Evolutionary conservation across 2,888 invertebrate genomes (phyloP).

Genomic region (Cephus rjabovi): DNA sequence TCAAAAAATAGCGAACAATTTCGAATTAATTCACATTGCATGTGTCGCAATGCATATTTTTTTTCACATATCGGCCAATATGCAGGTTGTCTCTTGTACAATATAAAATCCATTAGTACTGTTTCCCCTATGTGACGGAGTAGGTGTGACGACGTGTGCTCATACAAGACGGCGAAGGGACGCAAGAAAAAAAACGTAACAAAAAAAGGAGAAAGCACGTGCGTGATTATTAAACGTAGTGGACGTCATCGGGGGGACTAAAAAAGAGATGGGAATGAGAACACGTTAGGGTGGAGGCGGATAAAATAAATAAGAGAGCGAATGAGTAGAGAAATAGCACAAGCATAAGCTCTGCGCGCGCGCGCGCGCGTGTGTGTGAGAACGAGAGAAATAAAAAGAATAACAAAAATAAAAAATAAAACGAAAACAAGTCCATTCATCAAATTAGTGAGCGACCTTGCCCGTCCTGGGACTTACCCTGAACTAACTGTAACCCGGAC

Average conservation of each 20-base stretch:
- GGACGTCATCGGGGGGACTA: no score
- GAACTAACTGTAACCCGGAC: no score
- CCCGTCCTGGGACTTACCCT: conserved; percentile 24
- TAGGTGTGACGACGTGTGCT: not conserved
- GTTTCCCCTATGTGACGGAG: conserved; percentile 11
- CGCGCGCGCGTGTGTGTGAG: no score
- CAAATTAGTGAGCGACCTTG: conserved; percentile 34
- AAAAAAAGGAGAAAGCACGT: conserved; percentile 12
- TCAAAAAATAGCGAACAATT: no score
- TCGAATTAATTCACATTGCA: no score
- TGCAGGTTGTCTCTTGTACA: not conserved
- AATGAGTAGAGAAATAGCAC: no score
- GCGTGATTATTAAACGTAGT: conserved; percentile 17
- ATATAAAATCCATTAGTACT: not conserved
- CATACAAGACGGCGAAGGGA: not conserved
- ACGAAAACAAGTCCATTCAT: conserved; percentile 31
- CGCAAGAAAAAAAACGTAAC: not conserved
- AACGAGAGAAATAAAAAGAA: not conserved
- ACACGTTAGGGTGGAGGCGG: no score
- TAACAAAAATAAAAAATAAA: conserved; percentile 13
- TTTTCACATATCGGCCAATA: no score
- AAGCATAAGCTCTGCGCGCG: no score
- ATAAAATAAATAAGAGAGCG: no score
- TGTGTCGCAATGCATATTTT: no score
- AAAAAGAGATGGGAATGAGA: no score